Percentiles rank a stretch among this genome's conserved stretches.
Conservation (phyloP, 1,140 invertebrate species). For the Zaprionus tsacasi region DNA sequence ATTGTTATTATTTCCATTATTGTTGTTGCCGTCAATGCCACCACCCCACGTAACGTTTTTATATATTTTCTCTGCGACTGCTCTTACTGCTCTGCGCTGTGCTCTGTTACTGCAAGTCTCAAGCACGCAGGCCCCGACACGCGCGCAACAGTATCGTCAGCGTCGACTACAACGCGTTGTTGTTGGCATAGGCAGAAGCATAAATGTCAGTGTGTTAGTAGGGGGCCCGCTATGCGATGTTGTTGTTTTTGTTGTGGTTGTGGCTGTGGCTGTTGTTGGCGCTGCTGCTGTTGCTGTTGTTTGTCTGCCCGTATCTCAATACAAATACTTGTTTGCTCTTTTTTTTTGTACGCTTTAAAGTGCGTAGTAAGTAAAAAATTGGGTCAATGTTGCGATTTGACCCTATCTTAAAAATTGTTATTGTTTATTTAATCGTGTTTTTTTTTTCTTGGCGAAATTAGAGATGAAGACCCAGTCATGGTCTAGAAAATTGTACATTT, state of each 20-base stretch:
- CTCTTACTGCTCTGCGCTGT: slow-evolving; percentile 41
- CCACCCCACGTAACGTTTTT: slow-evolving; percentile 38
- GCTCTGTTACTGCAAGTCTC: slow-evolving; percentile 47
- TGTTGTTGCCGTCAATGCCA: slow-evolving; percentile 38
- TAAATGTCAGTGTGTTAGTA: slow-evolving; percentile 63
- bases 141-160: slow-evolving; percentile 52
- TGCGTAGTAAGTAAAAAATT: slow-evolving; percentile 46
- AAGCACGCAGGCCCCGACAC: slow-evolving; percentile 60
- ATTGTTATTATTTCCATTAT: slow-evolving; percentile 32
- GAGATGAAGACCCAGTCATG: background rate
- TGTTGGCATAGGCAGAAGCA: slow-evolving; percentile 41
- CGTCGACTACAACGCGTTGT: slow-evolving; percentile 2
- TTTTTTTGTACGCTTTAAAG: slow-evolving; percentile 45
- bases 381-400: slow-evolving; percentile 57
- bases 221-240: slow-evolving; percentile 39
- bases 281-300: slow-evolving; percentile 25
- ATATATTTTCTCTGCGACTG: slow-evolving; percentile 23
- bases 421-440: background rate
- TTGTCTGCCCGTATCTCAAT: slow-evolving; percentile 41
- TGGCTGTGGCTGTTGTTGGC: slow-evolving; percentile 33
- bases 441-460: background rate
- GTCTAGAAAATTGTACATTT: slow-evolving; percentile 12
- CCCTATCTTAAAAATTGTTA: slow-evolving; percentile 25
- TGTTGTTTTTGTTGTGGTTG: slow-evolving; percentile 32
- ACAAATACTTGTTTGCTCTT: slow-evolving; percentile 59